Conservation (phyloP, 2,113 vertebrate genomes). For the Bufo gargarizans region DNA sequence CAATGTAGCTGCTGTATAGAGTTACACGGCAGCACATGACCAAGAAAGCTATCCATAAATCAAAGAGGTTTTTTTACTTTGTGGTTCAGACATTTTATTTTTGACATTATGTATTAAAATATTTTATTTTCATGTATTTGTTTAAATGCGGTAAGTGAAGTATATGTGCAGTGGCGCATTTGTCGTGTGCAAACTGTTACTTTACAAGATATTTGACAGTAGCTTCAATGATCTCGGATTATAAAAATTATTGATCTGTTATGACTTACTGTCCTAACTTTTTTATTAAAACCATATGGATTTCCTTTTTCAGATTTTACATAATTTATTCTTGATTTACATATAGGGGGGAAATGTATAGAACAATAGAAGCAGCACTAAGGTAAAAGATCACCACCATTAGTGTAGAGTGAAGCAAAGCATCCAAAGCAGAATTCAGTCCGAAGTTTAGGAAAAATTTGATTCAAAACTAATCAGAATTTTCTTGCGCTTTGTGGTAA, state of each 20-base stretch:
- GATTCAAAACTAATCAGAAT: no score
- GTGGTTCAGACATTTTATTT: constrained; percentile 9
- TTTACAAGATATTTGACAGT: constrained; percentile 18
- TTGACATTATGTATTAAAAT: not conserved
- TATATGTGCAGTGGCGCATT: not conserved
- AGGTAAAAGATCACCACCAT: no score
- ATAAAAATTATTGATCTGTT: constrained; percentile 30
- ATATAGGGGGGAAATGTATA: not conserved
- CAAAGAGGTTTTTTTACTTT: constrained; percentile 23
- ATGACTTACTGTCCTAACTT: constrained; percentile 13
- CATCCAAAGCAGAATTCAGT: no score
- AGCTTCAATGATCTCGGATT: constrained; percentile 24
- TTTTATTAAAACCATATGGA: constrained; percentile 14
- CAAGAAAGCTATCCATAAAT: constrained; percentile 9
- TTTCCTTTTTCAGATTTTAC: not conserved
- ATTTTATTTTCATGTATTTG: constrained; percentile 25
- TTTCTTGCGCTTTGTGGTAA: no score
- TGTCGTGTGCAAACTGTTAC: constrained; percentile 5
- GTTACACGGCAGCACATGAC: constrained; percentile 9
- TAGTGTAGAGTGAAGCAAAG: no score
- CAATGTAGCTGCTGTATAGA: constrained; percentile 41
- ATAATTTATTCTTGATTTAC: not conserved
- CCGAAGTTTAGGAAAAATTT: no score
- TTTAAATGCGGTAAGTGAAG: not conserved
- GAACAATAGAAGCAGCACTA: not conserved